Evolutionary conservation across 2,797 vertebrate species (phyloP), one percentile per base, ranked within the genome.

Genomic region (Salarias fasciatus): DNA sequence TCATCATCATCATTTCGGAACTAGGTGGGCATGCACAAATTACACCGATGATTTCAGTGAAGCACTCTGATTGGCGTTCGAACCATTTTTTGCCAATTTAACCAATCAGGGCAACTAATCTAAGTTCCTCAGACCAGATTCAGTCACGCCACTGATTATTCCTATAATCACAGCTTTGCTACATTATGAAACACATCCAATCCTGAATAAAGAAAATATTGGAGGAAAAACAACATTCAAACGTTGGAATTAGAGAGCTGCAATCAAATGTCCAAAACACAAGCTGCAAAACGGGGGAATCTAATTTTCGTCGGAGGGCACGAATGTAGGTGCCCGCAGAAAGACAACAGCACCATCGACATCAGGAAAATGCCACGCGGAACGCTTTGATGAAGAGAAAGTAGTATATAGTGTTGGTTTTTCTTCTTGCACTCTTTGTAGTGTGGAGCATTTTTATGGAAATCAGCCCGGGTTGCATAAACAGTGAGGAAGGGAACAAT

Each of bases 141-240:
- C 11, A 59, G 54, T 12, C 55, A 37, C 18, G 51, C 55, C 30
- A 1, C 62, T 53, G 55, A 70, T 85, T 79, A 56, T 66, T 59
- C 38, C 57, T 12, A 54, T 63, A 59, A 82, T 75, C 55, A 73
- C 62, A 56, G 35, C 50, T 33, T 14, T 15, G 18, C 29, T 35
- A 37, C 55, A 8, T 50, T 43, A 53, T 49, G 36, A 73, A 47
- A 54, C 28, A 5, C 11, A 51, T 2, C 44, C 8, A 3, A 5
- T 40, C 67, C 14, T 2, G 7, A 47, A 45, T 3, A 0, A 48
- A 30, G 33, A 7, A 52, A 66, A 63, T 44, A 41, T 7, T 51
- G 15, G 29, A 38, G 30, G 43, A 53, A 46, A 65, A 69, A 43
- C 41, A 63, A 41, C 43, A 64, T 0, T 41, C 41, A 54, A 78